phyloP scores from a whole-genome alignment of 2,888 invertebrate genomes.

The Pterobdella sp. region DNA sequence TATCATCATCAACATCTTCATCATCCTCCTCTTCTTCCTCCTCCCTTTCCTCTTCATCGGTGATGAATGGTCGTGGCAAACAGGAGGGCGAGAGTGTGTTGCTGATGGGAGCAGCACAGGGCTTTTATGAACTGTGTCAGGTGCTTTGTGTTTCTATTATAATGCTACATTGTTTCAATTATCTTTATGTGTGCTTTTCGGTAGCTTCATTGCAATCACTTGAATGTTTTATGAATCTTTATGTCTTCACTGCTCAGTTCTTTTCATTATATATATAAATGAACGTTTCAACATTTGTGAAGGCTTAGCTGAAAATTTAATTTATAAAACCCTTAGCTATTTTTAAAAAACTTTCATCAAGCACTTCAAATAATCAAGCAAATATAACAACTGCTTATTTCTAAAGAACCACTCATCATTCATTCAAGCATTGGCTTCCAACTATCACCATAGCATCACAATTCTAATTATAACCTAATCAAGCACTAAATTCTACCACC shows the following conservation, averaged over 20 bases:
- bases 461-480: neutral
- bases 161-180: neutral
- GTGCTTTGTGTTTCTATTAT: neutral
- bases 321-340: too few relatives aligned
- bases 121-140: constrained; percentile 92
- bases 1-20: neutral
- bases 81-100: constrained; percentile 93
- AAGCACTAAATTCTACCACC: neutral
- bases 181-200: neutral
- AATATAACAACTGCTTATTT: neutral
- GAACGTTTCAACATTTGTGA: too few relatives aligned
- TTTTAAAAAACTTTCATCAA: too few relatives aligned
- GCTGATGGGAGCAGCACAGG: constrained; percentile 90
- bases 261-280: too few relatives aligned
- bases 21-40: constrained; percentile 1
- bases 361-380: too few relatives aligned
- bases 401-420: neutral
- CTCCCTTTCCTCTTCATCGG: constrained; percentile 45
- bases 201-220: neutral
- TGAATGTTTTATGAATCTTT: neutral
- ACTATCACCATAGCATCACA: neutral
- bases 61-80: constrained; percentile 90
- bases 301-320: too few relatives aligned
- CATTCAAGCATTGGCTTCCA: neutral
- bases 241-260: too few relatives aligned